These are phyloP conservation scores for Paralinhomoeus sp. DNA, from an alignment of 2,888 invertebrate species.

Conservation along the genomic window DNA sequence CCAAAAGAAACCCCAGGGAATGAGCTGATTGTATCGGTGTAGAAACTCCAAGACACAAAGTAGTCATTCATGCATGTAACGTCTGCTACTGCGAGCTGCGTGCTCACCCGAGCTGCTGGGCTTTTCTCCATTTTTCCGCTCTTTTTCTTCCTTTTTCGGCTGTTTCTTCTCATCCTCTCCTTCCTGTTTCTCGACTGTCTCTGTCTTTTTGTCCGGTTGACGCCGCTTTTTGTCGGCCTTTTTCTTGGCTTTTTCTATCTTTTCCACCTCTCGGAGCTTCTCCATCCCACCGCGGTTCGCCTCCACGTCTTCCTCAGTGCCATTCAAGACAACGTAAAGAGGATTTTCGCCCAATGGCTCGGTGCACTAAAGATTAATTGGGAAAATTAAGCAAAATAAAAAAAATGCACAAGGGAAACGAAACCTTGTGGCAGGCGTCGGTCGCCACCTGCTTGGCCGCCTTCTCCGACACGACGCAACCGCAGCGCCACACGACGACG, in stretches of 20 bases:
- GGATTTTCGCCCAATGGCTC: constrained; percentile 44
- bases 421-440: constrained; percentile 29
- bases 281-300: constrained; percentile 42
- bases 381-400: not conserved
- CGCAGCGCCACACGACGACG: constrained; percentile 50
- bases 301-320: constrained; percentile 44
- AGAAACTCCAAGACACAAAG: too few species aligned
- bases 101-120: too few species aligned
- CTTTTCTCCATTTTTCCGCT: too few species aligned
- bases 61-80: too few species aligned
- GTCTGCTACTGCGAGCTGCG: too few species aligned
- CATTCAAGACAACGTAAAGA: constrained; percentile 69
- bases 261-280: constrained; percentile 39
- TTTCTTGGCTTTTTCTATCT: constrained; percentile 40
- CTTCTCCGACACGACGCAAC: constrained; percentile 84
- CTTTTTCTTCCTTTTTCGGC: too few species aligned
- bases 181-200: too few species aligned
- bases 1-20: too few species aligned
- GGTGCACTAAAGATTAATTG: constrained; percentile 42
- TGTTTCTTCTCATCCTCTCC: too few species aligned
- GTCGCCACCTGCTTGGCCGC: constrained; percentile 59
- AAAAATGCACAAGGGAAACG: constrained; percentile 3
- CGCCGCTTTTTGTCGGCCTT: too few species aligned
- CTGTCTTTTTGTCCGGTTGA: too few species aligned
- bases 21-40: too few species aligned